Evolutionary conservation across 2,113 vertebrate genomes (phyloP).

Genomic region (Sylvia atricapilla): DNA sequence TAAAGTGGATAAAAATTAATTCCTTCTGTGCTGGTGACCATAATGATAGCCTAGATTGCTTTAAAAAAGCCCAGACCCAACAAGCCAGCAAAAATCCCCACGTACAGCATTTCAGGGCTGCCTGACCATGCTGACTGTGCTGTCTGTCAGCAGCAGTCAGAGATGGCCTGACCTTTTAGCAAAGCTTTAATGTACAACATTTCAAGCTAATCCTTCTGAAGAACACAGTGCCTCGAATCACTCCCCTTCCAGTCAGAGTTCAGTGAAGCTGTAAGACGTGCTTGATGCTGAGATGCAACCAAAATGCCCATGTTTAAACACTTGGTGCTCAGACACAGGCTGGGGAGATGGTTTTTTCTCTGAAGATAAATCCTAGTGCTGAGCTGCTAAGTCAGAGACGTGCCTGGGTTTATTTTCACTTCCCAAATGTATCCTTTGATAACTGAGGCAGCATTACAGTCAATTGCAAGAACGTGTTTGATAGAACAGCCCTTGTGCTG

Average conservation of each 20-base stretch:
- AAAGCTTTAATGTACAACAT: neutral
- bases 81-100: rapidly evolving
- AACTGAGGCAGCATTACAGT: neutral
- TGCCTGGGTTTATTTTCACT: neutral
- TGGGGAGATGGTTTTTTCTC: neutral
- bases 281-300: neutral
- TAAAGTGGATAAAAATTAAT: neutral
- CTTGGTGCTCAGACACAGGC: neutral
- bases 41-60: neutral
- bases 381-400: neutral
- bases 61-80: neutral
- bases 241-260: neutral
- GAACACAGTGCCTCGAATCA: neutral
- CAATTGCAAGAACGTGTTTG: neutral
- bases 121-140: neutral
- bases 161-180: neutral
- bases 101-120: neutral
- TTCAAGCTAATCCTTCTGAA: neutral
- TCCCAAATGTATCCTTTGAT: neutral
- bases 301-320: neutral
- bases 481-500: neutral
- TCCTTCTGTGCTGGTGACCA: neutral
- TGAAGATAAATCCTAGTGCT: neutral
- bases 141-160: neutral
- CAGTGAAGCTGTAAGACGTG: neutral